Conservation (phyloP, 1,140 invertebrate species). For the Macrocentrus cingulum region DNA sequence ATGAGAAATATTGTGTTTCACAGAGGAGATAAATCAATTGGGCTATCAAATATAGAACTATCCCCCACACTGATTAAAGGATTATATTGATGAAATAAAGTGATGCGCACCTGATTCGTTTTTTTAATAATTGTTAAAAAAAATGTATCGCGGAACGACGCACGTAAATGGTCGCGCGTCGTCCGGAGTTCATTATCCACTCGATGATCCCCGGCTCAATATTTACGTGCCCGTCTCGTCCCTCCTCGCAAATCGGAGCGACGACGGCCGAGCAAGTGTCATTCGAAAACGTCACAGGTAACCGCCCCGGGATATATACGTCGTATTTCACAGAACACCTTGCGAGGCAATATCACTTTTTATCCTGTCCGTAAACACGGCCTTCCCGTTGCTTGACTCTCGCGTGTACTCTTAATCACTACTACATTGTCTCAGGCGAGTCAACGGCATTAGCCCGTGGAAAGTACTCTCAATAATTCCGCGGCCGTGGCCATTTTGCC, state of each 20-base stretch:
- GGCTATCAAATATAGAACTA: constrained; percentile 11
- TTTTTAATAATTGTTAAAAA: constrained; percentile 16
- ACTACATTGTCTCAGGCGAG: constrained; percentile 43
- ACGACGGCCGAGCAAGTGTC: constrained; percentile 32
- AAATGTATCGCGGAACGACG: constrained; percentile 26
- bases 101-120: constrained; percentile 26
- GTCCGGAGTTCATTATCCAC: constrained; percentile 31
- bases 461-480: constrained; percentile 44
- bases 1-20: no score
- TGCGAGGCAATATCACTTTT: neutral
- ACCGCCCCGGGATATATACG: constrained; percentile 27
- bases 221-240: constrained; percentile 42
- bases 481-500: constrained; percentile 47
- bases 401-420: constrained; percentile 12
- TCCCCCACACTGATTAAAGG: constrained; percentile 13
- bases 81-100: constrained; percentile 29
- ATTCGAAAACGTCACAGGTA: constrained; percentile 21
- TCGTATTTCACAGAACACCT: constrained; percentile 3
- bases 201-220: constrained; percentile 26
- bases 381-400: neutral
- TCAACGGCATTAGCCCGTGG: constrained; percentile 30
- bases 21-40: constrained; percentile 12
- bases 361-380: neutral
- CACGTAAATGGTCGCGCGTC: constrained; percentile 30
- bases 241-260: constrained; percentile 39